Conservation (phyloP, 2,113 vertebrate genomes). For the Triplophysa dalaica region DNA sequence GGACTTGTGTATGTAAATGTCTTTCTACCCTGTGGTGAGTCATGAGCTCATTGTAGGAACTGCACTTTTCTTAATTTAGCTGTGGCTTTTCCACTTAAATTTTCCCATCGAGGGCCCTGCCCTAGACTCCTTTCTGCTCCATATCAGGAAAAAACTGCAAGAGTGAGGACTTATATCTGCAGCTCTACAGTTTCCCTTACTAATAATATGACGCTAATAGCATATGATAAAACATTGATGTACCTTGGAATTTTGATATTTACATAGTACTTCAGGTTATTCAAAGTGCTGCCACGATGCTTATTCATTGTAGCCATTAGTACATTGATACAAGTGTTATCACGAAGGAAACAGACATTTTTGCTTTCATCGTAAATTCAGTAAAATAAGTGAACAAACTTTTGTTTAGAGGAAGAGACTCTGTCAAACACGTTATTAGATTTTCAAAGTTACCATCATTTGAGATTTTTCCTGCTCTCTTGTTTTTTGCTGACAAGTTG, state of each 20-base stretch:
- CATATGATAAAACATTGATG: background rate
- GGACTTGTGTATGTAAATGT: slow-evolving; percentile 43
- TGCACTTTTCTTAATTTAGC: slow-evolving; percentile 46
- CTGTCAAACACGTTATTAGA: no score
- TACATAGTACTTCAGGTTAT: no score
- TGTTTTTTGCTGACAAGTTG: slow-evolving; percentile 28
- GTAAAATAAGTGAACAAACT: no score
- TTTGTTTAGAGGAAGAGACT: no score
- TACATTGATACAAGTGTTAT: no score
- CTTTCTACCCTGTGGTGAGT: slow-evolving; percentile 36
- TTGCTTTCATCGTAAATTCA: no score
- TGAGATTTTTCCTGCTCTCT: background rate
- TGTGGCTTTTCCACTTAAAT: slow-evolving; percentile 43
- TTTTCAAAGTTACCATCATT: background rate
- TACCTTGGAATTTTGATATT: background rate
- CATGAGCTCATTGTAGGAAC: slow-evolving; percentile 39
- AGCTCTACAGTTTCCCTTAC: background rate
- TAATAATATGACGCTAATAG: background rate
- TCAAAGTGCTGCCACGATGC: no score
- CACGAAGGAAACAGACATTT: no score
- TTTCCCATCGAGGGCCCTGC: slow-evolving; percentile 44
- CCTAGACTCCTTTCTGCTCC: slow-evolving; percentile 31
- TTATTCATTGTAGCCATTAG: no score
- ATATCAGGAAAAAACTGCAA: slow-evolving; percentile 24
- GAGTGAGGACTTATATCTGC: background rate